Evolutionary conservation across 2,888 invertebrate genomes (phyloP), one percentile per base, ranked within the genome.

Genomic region (Limulus polyphemus): DNA sequence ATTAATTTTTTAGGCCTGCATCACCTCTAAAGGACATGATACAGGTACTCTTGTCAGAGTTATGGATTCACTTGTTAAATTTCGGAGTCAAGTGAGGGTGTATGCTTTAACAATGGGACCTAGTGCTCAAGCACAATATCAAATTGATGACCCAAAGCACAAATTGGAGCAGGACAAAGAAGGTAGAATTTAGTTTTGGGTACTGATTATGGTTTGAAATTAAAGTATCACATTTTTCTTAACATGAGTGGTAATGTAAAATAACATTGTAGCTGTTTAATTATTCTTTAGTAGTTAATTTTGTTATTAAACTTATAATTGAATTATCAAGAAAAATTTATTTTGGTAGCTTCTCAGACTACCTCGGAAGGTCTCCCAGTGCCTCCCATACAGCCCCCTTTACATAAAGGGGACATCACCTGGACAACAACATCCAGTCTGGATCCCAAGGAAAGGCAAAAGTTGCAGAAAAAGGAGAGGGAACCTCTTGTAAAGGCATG

Each of bases 61-160:
- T 46, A 16, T 65, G 32, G 65, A 65, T 61, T 48, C 57, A 32
- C 52, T 60, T 13, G 58, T 57, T 51, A 14, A 60, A 49, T 63
- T 61, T 50, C 57, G 65, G 47, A 63, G 54, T 47, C 17, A 58
- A 46, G 48, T 65, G 10, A 48, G 65, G 11, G 16, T 61, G 32
- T 58, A 59, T 55, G 61, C 61, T 52, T 32, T 55, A n/a, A 55
- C 55, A 32, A 55, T 46, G n/a, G 55, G 55, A 32, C 17, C 16
- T 17, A 55, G 14, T 16, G 10, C 55, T 17, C 55, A 55, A 32
- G 13, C 55, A 17, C 55, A 55, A 46, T 55, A 55, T 16, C 17
- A 55, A 55, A 46, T 13, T 5, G 12, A 14, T 16, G 52, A 17
- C 32, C 32, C 32, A 32, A 32, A 32, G 3, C 7, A 32, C 32